Conservation (phyloP, 2,797 vertebrate genomes). For the Dipus sagitta region DNA sequence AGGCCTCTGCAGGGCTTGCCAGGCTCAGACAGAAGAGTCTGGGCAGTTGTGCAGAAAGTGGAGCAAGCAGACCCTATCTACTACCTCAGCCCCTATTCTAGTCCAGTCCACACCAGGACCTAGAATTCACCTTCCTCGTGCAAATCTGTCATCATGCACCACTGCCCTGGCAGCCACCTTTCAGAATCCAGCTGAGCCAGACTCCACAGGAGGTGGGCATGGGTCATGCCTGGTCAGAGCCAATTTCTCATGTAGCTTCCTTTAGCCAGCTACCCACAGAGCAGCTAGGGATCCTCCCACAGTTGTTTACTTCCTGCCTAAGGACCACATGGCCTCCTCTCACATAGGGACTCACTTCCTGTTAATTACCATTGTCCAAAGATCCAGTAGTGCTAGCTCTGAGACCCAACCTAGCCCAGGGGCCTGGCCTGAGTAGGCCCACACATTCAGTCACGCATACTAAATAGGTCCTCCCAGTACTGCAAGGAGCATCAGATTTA, state of each 20-base stretch:
- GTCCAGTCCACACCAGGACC: neutral
- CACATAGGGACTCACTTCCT: slow-evolving; percentile 69
- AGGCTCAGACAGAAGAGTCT: neutral
- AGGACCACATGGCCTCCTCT: slow-evolving; percentile 17
- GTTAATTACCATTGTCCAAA: slow-evolving; percentile 28
- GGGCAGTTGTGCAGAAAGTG: neutral
- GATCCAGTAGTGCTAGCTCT: neutral
- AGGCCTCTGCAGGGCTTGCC: neutral
- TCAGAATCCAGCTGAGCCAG: neutral
- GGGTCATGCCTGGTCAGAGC: neutral
- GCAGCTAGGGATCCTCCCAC: neutral
- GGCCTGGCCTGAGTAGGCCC: neutral
- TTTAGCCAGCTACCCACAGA: neutral
- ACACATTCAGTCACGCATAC: neutral
- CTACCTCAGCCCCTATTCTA: neutral
- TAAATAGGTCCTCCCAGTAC: neutral
- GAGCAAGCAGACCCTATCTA: neutral
- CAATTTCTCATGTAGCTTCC: neutral
- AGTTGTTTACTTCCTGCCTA: slow-evolving; percentile 67
- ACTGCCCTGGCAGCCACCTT: neutral
- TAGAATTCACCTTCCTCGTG: neutral
- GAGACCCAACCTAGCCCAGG: neutral
- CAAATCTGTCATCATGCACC: neutral
- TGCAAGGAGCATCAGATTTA: no score
- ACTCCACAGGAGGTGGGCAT: neutral